Evolutionary conservation across 2,888 invertebrate species (phyloP).

Genomic region (Drosophila falleni): DNA sequence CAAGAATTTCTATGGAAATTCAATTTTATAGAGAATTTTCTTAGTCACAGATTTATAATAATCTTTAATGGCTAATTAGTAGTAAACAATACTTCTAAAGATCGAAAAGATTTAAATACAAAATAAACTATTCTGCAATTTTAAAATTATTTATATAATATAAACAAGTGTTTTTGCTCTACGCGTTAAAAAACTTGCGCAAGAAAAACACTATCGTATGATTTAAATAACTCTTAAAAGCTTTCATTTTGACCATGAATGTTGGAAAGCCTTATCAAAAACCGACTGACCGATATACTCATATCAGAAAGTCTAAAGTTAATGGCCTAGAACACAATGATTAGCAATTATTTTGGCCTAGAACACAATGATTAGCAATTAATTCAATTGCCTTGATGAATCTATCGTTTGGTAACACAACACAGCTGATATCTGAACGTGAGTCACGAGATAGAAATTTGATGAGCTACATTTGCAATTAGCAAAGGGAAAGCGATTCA

Average conservation of each 20-base stretch:
- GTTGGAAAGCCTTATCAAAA: conserved; percentile 25
- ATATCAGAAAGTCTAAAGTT: neutral
- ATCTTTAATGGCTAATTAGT: conserved; percentile 3
- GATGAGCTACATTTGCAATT: conserved; percentile 8
- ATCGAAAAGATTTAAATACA: neutral
- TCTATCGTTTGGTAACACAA: conserved; percentile 6
- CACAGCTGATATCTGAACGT: neutral
- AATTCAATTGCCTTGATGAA: conserved; percentile 3
- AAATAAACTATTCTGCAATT: neutral
- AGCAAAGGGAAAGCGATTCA: conserved; percentile 21
- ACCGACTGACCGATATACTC: conserved; percentile 26
- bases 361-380: too few relatives aligned
- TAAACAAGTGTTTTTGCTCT: neutral
- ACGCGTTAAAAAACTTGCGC: neutral
- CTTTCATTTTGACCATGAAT: conserved; percentile 10
- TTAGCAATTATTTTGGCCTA: conserved; percentile 1
- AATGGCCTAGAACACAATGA: conserved; percentile 33
- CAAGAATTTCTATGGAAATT: conserved; percentile 11
- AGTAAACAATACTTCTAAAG: neutral
- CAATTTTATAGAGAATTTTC: conserved; percentile 4
- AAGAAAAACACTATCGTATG: neutral
- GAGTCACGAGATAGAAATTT: conserved; percentile 22
- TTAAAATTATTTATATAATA: neutral
- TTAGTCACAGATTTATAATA: conserved; percentile 4
- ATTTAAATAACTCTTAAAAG: conserved; percentile 4